Conservation (phyloP, 2,797 vertebrate species). For the Limnodromus scolopaceus region DNA sequence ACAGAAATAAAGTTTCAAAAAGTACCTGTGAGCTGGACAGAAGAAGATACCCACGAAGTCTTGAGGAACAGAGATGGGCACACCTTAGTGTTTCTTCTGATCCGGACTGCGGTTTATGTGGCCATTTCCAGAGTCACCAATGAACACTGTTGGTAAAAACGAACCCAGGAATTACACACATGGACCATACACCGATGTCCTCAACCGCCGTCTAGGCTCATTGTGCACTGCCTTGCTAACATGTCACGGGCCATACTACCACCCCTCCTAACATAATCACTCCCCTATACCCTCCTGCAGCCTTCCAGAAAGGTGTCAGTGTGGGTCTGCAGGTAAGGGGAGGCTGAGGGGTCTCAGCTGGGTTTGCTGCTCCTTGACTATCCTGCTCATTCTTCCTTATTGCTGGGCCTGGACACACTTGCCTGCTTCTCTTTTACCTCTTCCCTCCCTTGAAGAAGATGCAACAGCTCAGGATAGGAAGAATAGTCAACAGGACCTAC, state of each 20-base stretch:
- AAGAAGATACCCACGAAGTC: neutral
- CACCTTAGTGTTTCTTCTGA: neutral
- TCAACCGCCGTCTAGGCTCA: neutral
- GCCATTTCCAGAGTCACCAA: neutral
- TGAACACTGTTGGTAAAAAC: neutral
- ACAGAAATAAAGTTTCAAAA: neutral
- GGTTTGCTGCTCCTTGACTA: neutral
- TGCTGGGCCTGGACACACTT: accelerated
- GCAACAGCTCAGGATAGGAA: neutral
- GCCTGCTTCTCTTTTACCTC: accelerated
- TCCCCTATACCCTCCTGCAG: neutral
- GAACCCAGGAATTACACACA: neutral
- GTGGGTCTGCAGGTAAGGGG: neutral
- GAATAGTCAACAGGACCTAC: neutral
- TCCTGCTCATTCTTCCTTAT: neutral
- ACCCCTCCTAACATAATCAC: neutral
- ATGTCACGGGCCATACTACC: neutral
- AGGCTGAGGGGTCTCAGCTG: neutral
- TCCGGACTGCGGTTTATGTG: neutral
- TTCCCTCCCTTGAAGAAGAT: neutral
- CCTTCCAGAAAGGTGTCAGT: neutral
- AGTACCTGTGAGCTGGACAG: neutral
- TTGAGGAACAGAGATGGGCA: neutral
- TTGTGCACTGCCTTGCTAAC: neutral
- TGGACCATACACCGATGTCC: too few relatives aligned